Base-by-base conservation (phyloP, 2,888 invertebrate genomes). In the Pyrgus malvae region DNA sequence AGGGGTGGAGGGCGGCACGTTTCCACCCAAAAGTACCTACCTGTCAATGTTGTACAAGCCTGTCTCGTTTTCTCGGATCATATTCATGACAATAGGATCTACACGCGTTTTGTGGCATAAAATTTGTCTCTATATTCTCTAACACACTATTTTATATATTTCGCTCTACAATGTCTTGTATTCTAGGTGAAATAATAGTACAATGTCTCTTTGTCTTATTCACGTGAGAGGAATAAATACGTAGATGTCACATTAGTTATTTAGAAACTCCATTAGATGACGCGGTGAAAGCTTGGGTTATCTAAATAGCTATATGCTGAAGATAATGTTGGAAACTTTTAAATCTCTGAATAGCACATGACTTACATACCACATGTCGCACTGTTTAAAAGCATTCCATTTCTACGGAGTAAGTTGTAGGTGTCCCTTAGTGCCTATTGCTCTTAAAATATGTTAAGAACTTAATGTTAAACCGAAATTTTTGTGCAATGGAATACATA, bases 1-100 rank as follows among this genome's bases (percentile, higher is more conserved):
- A 41, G 35, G 51, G 54, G 58, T 37, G 56, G 45, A 48, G 50
- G 56, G 68, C 65, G 72, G 70, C 0, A 17, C 33, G 2, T n/a
- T 25, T 11, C 42, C 11, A 11, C 1, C 35, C 35, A 6, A 5
- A 16, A n/a, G 8, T 37, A 27, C 3, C 6, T 37, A 41, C 29
- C 38, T 49, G 40, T 12, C 46, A 25, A 35, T 48, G 19, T 19
- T 48, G 11, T 11, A 12, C 49, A 35, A 50, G 25, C 33, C 35
- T 16, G 27, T 12, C 19, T 49, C 31, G 40, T 49, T 48, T 17
- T 3, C 27, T 12, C 29, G 40, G 31, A 40, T 49, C 38, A 11
- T 31, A 11, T 19, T 44, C 31, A 31, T 29, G 25, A 16, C 2
- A 23, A 29, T 31, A n/a, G n/a, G n/a, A n/a, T n/a, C n/a, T n/a